Conservation (phyloP, 2,113 vertebrate species). For the Gracilinanus agilis region DNA sequence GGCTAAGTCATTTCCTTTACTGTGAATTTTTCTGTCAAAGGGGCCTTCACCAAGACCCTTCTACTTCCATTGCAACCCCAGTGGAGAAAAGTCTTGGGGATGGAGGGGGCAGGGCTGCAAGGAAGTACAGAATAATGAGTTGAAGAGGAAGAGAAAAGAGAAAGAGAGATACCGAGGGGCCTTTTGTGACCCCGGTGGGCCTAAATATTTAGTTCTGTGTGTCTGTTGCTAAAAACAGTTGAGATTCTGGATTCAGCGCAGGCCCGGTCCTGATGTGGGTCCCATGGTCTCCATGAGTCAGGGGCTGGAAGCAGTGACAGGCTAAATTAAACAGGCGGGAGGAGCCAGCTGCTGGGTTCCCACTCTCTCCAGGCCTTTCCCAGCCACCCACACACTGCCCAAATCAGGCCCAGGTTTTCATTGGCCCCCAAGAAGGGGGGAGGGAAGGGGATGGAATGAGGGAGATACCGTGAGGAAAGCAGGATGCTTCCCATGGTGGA, state of each 20-base stretch:
- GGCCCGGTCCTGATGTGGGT: constrained; percentile 36
- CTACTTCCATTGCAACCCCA: background rate
- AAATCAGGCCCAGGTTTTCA: background rate
- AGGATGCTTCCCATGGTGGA: background rate
- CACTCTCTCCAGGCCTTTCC: background rate
- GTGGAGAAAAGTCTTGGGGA: background rate
- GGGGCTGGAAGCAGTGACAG: constrained; percentile 3
- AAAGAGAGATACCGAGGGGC: background rate
- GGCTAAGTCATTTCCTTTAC: background rate
- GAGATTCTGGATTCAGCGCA: constrained; percentile 52
- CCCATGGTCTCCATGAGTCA: background rate
- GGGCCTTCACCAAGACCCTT: background rate
- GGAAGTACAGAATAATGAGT: background rate
- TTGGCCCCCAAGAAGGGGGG: background rate
- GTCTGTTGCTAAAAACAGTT: constrained; percentile 32
- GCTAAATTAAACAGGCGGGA: constrained; percentile 36
- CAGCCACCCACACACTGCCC: background rate
- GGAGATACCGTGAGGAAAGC: background rate
- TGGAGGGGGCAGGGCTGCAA: background rate
- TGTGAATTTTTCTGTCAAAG: background rate
- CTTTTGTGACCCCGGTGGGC: constrained; percentile 27
- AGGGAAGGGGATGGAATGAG: background rate
- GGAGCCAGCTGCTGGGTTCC: constrained; percentile 60
- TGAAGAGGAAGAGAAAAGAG: background rate
- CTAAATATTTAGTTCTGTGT: constrained; percentile 60